A percentile compares a stretch with the other conserved stretches of the same genome.
phyloP scores from a whole-genome alignment of 2,888 invertebrate species.

The Mythimna loreyi region DNA sequence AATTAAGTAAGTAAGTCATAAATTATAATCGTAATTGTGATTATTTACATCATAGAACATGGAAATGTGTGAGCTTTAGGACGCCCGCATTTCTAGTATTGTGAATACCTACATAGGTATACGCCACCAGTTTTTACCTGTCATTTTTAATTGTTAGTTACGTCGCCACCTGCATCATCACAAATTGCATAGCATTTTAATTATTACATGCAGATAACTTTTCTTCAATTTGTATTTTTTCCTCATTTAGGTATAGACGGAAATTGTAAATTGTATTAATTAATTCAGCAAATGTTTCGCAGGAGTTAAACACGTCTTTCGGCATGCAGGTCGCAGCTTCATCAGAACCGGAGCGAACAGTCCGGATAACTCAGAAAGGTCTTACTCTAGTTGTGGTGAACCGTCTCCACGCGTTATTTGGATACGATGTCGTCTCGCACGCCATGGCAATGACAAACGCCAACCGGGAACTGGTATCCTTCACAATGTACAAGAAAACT shows the following conservation, averaged over 20 bases:
- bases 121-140: not conserved
- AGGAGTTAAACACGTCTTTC: slow-evolving; percentile 86
- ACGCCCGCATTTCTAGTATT: too few species aligned
- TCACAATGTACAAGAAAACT: slow-evolving; percentile 88
- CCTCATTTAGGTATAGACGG: not conserved
- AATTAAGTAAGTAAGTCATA: too few species aligned
- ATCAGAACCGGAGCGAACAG: slow-evolving; percentile 81
- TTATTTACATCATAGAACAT: too few species aligned
- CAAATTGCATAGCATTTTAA: slow-evolving; percentile 17
- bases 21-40: too few species aligned
- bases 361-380: slow-evolving; percentile 84
- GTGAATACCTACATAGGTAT: too few species aligned
- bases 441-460: slow-evolving; percentile 89
- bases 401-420: slow-evolving; percentile 85
- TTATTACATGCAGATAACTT: not conserved
- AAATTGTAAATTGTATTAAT: not conserved
- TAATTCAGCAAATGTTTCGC: slow-evolving; percentile 51
- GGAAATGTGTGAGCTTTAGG: too few species aligned
- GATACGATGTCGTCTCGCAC: slow-evolving; percentile 88
- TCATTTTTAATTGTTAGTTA: not conserved
- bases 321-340: slow-evolving; percentile 77
- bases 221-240: not conserved
- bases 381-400: slow-evolving; percentile 86
- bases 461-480: slow-evolving; percentile 87
- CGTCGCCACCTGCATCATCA: not conserved